Base-by-base conservation (phyloP, 2,113 vertebrate genomes). In the Leptocoma aspasia region DNA sequence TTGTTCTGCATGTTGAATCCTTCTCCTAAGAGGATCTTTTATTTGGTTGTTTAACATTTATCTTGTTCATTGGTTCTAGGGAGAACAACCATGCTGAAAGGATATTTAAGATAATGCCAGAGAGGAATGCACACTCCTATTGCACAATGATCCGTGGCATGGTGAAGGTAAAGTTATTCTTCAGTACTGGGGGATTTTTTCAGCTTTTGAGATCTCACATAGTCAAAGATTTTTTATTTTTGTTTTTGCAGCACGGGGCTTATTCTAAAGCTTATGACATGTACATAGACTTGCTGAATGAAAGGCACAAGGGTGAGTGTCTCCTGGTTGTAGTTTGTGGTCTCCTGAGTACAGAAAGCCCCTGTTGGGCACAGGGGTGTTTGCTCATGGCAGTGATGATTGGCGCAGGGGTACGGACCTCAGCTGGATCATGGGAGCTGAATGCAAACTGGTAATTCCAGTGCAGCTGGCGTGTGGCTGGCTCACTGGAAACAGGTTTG, bases 111-210 rank as follows among this genome's bases (percentile, higher is more conserved):
- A 92, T 99, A 49, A 98, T 99, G 98, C 98, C 99, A 3, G 99
- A 99, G 93, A 98, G 93, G 95, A 98, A 99, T 66, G 97, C 97
- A 1, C 96, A 90, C 18, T 99, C 99, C 20, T 99, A 99, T 88
- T 98, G 98, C 44, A 98, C 99, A 2, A 96, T 99, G 97, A 99
- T 99, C 96, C 97, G 98, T 89, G 99, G 99, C 70, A 99, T 99
- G 99, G 99, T 99, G 87, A 99, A 99, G 99, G 99, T 99, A 93
- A 70, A 33, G 37, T 54, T 50, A 22, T 10, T 85, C 13, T 50
- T 66, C 68, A 44, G 59, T 63, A 16, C 45, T 64, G 10, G 19
- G 20, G 45, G 27, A 7, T 24, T 69, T 20, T 18, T 56, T 65
- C 39, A 65, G 10, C 52, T 88, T n/a, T 11, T 75, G 47, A 35